Evolutionary conservation across 2,888 invertebrate species (phyloP).

Genomic region (Chydorus sphaericus): DNA sequence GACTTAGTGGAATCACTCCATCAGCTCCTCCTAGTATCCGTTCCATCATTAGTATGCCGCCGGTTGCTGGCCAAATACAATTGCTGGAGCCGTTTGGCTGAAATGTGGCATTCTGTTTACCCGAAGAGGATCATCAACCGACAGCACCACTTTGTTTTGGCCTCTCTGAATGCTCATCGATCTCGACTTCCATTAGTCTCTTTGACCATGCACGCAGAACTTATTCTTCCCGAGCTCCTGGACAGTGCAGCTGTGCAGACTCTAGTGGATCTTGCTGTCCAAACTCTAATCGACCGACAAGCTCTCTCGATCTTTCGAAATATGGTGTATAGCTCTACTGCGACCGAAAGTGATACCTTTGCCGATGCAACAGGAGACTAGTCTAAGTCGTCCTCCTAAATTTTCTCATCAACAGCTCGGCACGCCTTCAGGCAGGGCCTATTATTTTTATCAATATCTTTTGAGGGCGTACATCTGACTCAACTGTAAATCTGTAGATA

Average conservation of each 20-base stretch:
- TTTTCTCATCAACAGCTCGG: too few species aligned
- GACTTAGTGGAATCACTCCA: background rate
- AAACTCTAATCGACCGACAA: background rate
- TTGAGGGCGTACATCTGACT: too few species aligned
- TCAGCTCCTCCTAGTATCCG: background rate
- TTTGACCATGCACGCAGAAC: background rate
- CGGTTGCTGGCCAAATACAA: background rate
- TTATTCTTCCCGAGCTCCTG: background rate
- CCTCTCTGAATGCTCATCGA: background rate
- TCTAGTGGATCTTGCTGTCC: background rate
- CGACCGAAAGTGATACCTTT: too few species aligned
- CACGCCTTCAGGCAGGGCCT: too few species aligned
- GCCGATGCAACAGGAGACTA: too few species aligned
- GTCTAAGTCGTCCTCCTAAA: too few species aligned
- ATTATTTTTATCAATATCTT: too few species aligned
- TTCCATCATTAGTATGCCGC: background rate
- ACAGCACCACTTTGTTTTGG: background rate
- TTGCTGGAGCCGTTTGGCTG: background rate
- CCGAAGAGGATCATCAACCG: background rate
- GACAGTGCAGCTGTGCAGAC: background rate
- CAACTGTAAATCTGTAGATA: too few species aligned
- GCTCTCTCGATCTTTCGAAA: background rate
- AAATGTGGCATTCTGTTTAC: background rate
- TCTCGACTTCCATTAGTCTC: background rate
- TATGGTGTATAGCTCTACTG: too few species aligned